Percentiles rank a stretch among this genome's conserved stretches.
Evolutionary conservation across 2,797 vertebrate genomes (phyloP).

Genomic region (Diglossa cyanea): DNA sequence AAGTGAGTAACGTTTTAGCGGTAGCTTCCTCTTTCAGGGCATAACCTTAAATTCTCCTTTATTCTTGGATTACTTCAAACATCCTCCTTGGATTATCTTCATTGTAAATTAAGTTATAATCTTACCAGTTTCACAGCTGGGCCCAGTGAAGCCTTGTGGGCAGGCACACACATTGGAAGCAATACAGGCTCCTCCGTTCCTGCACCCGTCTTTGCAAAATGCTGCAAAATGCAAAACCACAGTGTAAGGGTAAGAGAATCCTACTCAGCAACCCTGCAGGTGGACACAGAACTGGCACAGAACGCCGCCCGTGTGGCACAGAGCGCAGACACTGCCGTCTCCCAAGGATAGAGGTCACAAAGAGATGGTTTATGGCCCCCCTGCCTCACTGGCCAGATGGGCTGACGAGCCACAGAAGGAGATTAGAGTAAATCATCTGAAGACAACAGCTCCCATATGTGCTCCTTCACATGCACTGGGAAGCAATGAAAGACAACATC

Average conservation of each 20-base stretch:
- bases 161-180: conserved; percentile 92
- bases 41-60: conserved; percentile 27
- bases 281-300: not conserved
- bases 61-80: conserved; percentile 32
- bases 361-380: conserved; percentile 1
- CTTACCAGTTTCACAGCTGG: conserved; percentile 93
- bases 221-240: conserved; percentile 77
- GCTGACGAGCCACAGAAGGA: conserved; percentile 11
- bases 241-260: not conserved
- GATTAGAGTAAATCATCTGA: conserved; percentile 43
- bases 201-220: conserved; percentile 92
- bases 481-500: not conserved
- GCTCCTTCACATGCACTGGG: not conserved
- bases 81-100: conserved; percentile 9
- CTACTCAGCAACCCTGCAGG: not conserved
- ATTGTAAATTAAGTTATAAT: not conserved
- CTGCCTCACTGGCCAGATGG: conserved; percentile 28
- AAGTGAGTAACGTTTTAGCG: not conserved
- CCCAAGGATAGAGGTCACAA: not conserved
- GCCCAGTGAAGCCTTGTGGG: conserved; percentile 93
- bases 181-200: conserved; percentile 92
- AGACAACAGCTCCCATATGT: conserved; percentile 22
- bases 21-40: not conserved
- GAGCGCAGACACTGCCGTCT: not conserved
- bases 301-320: fast-evolving